Evolutionary conservation across 1,140 invertebrate species (phyloP), one percentile per base, ranked within the genome.

Genomic region (Sminthurides bifidus): DNA sequence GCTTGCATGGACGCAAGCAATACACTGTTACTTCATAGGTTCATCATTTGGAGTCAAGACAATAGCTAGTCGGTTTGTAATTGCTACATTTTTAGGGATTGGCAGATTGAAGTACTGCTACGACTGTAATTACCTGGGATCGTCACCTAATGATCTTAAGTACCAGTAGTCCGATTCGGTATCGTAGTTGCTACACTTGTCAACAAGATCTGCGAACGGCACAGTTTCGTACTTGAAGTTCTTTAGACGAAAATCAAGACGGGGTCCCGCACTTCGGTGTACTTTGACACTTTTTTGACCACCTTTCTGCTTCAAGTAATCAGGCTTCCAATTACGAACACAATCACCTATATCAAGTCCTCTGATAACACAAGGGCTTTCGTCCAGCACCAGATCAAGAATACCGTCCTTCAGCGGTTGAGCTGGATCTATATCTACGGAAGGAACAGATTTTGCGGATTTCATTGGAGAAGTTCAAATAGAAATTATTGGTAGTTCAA

Each of bases 161-260:
- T 80, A 80, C 64, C 77, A 79, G 64, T 77, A 76, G 50, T 57
- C 66, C 56, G 15, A 68, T 63, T 54, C 30, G 6, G 49, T 29
- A n/a, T n/a, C n/a, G n/a, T n/a, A n/a, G 15, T 19, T 24, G 3
- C 19, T 41, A 35, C 72, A 70, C 65, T 75, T 55, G 59, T 67
- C 58, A 2, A 78, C 68, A 26, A 78, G 67, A 54, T 75, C 70
- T 31, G 57, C 41, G 59, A 79, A 76, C 37, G 69, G 65, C 17
- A 78, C 59, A 19, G 75, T 74, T 70, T 73, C 75, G 66, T 79
- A 79, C 3, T 68, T 41, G 67, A 79, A 79, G 58, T 79, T 79
- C 66, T 79, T 79, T 12, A 70, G 68, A 24, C 77, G 69, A 64
- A 79, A 79, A 68, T 78, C 72, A 69, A 79, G 71, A 53, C 72